Percentiles rank a stretch among this genome's conserved stretches.
Evolutionary conservation across 1,140 invertebrate species (phyloP).

Genomic region (Hylyphantes graminicola): DNA sequence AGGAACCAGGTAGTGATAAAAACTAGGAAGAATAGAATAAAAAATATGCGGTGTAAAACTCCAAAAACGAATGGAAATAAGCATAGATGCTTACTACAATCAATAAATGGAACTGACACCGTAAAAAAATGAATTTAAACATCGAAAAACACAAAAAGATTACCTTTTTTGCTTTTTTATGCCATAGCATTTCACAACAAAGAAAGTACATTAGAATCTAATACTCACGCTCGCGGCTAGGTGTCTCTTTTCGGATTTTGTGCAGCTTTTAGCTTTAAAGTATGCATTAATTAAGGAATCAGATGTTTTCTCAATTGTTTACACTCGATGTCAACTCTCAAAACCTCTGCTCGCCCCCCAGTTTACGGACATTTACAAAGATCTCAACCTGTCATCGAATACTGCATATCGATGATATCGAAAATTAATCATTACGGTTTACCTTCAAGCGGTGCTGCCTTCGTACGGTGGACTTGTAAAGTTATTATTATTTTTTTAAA

Average conservation of each 20-base stretch:
- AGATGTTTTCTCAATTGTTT: slow-evolving; percentile 34
- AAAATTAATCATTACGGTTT: background rate
- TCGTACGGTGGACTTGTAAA: too few species aligned
- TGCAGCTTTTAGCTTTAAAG: background rate
- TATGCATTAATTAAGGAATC: background rate
- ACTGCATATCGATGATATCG: slow-evolving; percentile 6
- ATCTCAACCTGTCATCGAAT: slow-evolving; percentile 53
- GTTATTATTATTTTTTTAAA: too few species aligned
- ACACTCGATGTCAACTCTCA: slow-evolving; percentile 37
- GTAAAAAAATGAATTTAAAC: background rate
- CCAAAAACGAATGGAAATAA: background rate
- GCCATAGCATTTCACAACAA: slow-evolving; percentile 42
- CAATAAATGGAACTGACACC: slow-evolving; percentile 6
- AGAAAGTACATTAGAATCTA: slow-evolving; percentile 4
- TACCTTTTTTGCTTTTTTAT: slow-evolving; percentile 14
- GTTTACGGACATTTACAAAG: slow-evolving; percentile 46
- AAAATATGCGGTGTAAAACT: background rate
- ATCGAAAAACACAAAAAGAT: background rate
- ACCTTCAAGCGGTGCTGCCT: too few species aligned
- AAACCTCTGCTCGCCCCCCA: slow-evolving; percentile 48
- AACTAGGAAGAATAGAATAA: background rate
- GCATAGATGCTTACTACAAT: background rate
- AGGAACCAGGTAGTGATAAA: slow-evolving; percentile 48
- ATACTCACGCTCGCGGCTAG: slow-evolving; percentile 24
- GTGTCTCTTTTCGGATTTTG: background rate